phyloP scores from a whole-genome alignment of 2,888 invertebrate genomes.

The Catotricha subobsoleta region DNA sequence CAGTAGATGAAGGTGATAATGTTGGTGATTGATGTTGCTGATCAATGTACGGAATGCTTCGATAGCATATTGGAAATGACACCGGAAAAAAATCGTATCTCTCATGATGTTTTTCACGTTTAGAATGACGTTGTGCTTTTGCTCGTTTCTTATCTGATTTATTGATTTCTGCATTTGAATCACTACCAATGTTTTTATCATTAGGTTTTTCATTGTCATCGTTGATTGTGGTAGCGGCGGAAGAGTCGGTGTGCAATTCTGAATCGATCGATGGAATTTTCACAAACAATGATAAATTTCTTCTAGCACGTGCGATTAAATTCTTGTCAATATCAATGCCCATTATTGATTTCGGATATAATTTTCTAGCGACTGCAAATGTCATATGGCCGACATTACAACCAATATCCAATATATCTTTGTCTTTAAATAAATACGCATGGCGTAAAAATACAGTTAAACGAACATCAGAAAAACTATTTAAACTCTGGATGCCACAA shows the following conservation, averaged over 20 bases:
- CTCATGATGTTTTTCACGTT: slow-evolving; percentile 33
- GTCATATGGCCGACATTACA: slow-evolving; percentile 96
- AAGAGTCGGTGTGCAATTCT: slow-evolving; percentile 5
- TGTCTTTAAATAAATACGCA: slow-evolving; percentile 66
- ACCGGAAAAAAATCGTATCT: slow-evolving; percentile 48
- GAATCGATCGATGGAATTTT: slow-evolving; percentile 18
- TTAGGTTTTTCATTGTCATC: background rate
- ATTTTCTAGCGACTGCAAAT: slow-evolving; percentile 70
- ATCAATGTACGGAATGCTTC: slow-evolving; percentile 39
- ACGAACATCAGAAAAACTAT: slow-evolving; percentile 65
- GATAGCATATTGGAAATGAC: slow-evolving; percentile 75
- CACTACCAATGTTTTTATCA: background rate
- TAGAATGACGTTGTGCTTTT: slow-evolving; percentile 45
- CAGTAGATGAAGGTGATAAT: background rate
- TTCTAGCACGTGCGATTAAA: slow-evolving; percentile 43
- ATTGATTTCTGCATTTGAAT: background rate
- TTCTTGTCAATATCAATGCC: slow-evolving; percentile 91
- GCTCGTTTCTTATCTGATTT: background rate
- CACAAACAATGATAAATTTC: slow-evolving; percentile 26
- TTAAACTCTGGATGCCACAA: slow-evolving; percentile 82
- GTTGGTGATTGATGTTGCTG: background rate
- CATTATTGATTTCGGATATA: slow-evolving; percentile 65
- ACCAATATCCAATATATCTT: slow-evolving; percentile 89
- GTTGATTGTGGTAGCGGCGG: background rate
- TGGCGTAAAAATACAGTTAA: slow-evolving; percentile 63